Conservation (phyloP, 1,140 invertebrate species). For the Pristionchus pacificus region DNA sequence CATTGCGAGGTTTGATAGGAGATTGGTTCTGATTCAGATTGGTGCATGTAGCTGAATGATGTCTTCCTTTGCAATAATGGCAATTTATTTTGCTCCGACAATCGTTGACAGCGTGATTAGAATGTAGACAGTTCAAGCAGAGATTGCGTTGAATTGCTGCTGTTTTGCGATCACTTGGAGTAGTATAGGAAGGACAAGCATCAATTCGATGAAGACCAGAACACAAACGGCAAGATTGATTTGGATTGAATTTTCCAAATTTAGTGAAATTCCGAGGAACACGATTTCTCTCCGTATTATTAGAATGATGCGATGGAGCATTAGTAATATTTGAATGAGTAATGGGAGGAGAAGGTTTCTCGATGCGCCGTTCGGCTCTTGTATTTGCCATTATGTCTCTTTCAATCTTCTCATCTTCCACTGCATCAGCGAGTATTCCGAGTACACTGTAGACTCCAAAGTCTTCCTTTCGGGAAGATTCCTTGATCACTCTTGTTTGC, state of each 20-base stretch:
- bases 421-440: neutral
- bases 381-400: neutral
- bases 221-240: neutral
- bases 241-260: neutral
- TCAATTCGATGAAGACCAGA: neutral
- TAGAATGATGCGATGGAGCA: no score
- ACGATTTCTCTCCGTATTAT: no score
- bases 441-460: neutral
- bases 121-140: neutral
- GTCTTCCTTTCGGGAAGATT: neutral
- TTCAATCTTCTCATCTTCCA: neutral
- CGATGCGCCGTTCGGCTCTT: no score
- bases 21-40: no score
- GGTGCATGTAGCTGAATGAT: neutral
- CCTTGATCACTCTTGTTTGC: neutral
- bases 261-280: neutral
- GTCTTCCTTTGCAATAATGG: neutral
- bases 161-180: neutral
- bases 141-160: neutral
- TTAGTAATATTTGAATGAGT: neutral
- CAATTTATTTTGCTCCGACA: neutral
- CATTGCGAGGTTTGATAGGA: no score
- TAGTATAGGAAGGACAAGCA: neutral
- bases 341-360: no score
- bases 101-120: neutral